Percentiles rank a stretch among this genome's conserved stretches.
These are phyloP conservation scores for Echinometra lucunter DNA, from an alignment of 53 echinoderm and acorn worm genomes.

Conservation along the genomic window DNA sequence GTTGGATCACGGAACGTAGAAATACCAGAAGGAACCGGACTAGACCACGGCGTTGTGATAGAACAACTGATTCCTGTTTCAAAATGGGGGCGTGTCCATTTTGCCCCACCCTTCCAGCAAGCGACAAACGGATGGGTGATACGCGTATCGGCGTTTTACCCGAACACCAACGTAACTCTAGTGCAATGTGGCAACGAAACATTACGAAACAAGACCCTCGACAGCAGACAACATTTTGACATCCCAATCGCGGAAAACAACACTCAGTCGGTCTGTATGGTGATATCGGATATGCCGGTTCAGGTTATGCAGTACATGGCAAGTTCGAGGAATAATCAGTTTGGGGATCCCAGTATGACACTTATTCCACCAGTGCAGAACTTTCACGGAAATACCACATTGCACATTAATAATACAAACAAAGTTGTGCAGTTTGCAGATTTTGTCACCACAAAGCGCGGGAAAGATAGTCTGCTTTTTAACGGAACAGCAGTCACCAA, in stretches of 20 bases:
- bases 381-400: constrained; percentile 46
- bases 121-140: constrained; percentile 46
- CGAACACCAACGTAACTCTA: background rate
- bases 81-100: constrained; percentile 27
- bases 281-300: background rate
- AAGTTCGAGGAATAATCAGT: background rate
- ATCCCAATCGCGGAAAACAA: background rate
- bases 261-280: background rate
- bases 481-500: background rate
- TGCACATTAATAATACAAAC: background rate
- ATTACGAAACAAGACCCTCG: background rate
- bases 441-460: background rate
- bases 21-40: background rate
- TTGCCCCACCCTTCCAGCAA: background rate
- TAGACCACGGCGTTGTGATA: background rate
- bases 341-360: constrained; percentile 42
- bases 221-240: background rate
- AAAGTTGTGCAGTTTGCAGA: background rate
- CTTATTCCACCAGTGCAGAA: constrained; percentile 1
- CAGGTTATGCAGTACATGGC: constrained; percentile 56
- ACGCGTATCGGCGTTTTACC: background rate
- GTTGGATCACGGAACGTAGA: background rate
- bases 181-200: background rate
- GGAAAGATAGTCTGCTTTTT: background rate
- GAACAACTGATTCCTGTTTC: constrained; percentile 54